phyloP scores from a whole-genome alignment of 1,140 invertebrate species.

The Agrypnia vestita region DNA sequence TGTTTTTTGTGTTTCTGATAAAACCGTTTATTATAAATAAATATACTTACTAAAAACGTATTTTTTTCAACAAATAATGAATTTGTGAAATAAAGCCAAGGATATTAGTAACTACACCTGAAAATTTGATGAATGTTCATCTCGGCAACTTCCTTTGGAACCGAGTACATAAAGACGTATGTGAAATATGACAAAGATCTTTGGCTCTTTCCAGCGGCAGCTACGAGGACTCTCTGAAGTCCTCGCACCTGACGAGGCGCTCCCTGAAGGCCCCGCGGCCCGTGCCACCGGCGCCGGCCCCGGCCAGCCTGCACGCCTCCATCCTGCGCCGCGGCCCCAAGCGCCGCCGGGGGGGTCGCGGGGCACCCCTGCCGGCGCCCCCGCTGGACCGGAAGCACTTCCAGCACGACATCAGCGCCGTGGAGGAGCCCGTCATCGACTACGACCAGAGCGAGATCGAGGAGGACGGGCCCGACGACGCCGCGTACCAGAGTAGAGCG shows the following conservation, averaged over 20 bases:
- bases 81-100: too few relatives aligned
- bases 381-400: conserved; percentile 64
- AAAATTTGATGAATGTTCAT: not conserved
- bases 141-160: too few relatives aligned
- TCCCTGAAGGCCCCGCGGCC: conserved; percentile 40
- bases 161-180: too few relatives aligned
- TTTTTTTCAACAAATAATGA: too few relatives aligned
- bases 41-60: too few relatives aligned
- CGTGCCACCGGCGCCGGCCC: not conserved
- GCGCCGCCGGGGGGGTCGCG: conserved; percentile 21
- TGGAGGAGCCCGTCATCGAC: conserved; percentile 69
- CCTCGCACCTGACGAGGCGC: conserved; percentile 59
- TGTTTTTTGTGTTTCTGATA: too few relatives aligned
- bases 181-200: not conserved
- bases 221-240: conserved; percentile 79
- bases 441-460: conserved; percentile 71
- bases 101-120: too few relatives aligned
- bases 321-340: conserved; percentile 16
- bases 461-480: conserved; percentile 60
- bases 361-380: conserved; percentile 60
- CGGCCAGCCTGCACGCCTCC: conserved; percentile 37
- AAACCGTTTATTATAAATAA: too few relatives aligned
- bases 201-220: conserved; percentile 71
- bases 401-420: conserved; percentile 64
- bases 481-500: not conserved